Conservation (phyloP, 2,888 invertebrate genomes). For the Eilema sororculum region DNA sequence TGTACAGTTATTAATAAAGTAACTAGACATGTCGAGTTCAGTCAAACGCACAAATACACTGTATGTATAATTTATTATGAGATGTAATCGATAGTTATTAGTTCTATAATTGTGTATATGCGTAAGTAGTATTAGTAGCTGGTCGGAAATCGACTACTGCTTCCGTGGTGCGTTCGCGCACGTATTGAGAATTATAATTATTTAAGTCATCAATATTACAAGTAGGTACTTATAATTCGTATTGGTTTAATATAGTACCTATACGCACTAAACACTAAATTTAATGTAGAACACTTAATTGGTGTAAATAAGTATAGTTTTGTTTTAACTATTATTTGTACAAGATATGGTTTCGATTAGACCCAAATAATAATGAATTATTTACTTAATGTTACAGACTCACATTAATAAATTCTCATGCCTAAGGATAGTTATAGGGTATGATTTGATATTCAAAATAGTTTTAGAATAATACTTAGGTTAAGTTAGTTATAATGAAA, state of each 20-base stretch:
- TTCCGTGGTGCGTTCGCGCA: constrained; percentile 20
- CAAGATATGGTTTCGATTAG: neutral
- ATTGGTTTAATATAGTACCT: neutral
- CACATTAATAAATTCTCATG: neutral
- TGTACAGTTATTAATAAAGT: constrained; percentile 38
- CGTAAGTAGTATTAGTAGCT: constrained; percentile 21
- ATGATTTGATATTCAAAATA: too few relatives aligned
- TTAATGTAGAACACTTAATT: neutral
- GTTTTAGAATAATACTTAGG: too few relatives aligned
- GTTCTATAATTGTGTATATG: constrained; percentile 39
- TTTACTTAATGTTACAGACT: too few relatives aligned
- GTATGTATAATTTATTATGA: constrained; percentile 42
- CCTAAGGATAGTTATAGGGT: too few relatives aligned
- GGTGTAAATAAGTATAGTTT: too few relatives aligned
- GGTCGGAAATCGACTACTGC: constrained; percentile 21
- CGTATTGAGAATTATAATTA: constrained; percentile 15
- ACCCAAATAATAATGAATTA: neutral
- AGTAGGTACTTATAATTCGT: constrained; percentile 8
- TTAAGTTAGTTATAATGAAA: neutral
- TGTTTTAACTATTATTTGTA: too few relatives aligned
- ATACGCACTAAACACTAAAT: neutral
- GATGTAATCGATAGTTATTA: constrained; percentile 40
- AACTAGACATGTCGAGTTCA: constrained; percentile 45
- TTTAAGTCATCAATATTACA: constrained; percentile 17
- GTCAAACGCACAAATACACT: constrained; percentile 38